These are phyloP conservation scores for Hydropsyche betteni DNA, from an alignment of 2,888 invertebrate genomes.

Conservation along the genomic window DNA sequence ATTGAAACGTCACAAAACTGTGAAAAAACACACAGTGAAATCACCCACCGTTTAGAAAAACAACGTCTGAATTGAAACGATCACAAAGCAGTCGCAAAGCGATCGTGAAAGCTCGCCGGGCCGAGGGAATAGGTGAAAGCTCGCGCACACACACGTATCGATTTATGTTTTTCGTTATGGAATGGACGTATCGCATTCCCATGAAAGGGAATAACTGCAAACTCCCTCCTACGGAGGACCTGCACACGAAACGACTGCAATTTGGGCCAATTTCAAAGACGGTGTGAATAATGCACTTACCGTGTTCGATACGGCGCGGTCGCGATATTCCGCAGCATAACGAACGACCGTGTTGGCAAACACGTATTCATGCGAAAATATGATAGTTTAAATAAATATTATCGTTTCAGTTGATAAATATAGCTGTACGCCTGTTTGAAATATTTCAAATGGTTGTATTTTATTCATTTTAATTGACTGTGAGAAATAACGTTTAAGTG, in stretches of 20 bases:
- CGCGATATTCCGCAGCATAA: slow-evolving; percentile 39
- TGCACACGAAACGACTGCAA: slow-evolving; percentile 42
- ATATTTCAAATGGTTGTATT: not conserved
- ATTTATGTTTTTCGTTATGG: slow-evolving; percentile 14
- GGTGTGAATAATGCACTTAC: slow-evolving; percentile 33
- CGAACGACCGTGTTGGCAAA: not conserved
- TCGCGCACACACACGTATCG: not conserved
- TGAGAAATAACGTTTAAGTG: too few species aligned
- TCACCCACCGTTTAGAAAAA: too few species aligned
- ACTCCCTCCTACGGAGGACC: slow-evolving; percentile 11
- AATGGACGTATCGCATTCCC: slow-evolving; percentile 28
- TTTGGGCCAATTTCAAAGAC: slow-evolving; percentile 44
- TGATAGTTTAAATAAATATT: not conserved
- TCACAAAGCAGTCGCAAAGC: not conserved
- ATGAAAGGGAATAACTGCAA: slow-evolving; percentile 43
- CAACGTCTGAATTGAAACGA: too few species aligned
- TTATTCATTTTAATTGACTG: not conserved
- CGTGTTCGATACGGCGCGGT: slow-evolving; percentile 42
- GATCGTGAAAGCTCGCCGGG: not conserved
- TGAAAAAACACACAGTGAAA: not conserved
- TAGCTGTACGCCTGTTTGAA: not conserved
- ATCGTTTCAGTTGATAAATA: too few species aligned
- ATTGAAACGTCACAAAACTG: slow-evolving; percentile 8
- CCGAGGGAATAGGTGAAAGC: slow-evolving; percentile 3
- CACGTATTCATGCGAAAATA: not conserved